Base-by-base conservation (phyloP, 2,888 invertebrate species). In the Neelides folsomi region DNA sequence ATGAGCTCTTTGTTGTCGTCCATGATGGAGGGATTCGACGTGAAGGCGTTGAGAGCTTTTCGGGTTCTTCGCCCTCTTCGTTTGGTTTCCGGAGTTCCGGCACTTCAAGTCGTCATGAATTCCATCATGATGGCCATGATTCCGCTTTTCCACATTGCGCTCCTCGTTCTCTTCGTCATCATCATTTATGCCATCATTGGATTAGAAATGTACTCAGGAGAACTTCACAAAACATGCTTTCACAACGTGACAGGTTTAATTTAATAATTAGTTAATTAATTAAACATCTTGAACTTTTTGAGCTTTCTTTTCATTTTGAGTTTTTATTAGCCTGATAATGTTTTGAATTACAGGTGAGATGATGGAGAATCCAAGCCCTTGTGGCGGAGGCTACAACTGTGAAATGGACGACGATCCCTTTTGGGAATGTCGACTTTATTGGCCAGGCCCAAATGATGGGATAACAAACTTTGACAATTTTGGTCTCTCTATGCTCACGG, bases 381-480 rank as follows among this genome's bases (percentile, higher is more conserved):
- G 77, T 66, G 68, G 70, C 10, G 60, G 61, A 1, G 57, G 58
- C 16, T 65, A 58, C 48, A 58, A 60, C 39, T 63, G 65, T 48
- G 65, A 65, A 44, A 57, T 57, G 10, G 40, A 46, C 3, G 53
- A 52, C 12, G 52, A 50, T 38, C 39, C 43, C 13, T 40, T 51
- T 34, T 66, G 52, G 47, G 58, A 59, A 8, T 71, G 70, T 53
- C 54, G 63, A 10, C 64, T 59, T 4, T 65, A 63, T 19, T 71
- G 70, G 70, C 68, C 67, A 52, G 73, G 73, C 8, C 74, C 74
- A 12, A 73, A 73, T 60, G 71, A 72, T 58, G 79, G 79, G 49
- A 79, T 79, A 61, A 78, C 77, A 13, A 79, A 77, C 67, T 79
- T 79, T 67, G 79, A 79, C 67, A 78, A 79, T 68, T 75, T 79